Evolutionary conservation across 2,113 vertebrate species (phyloP), one percentile per base, ranked within the genome.

Genomic region (Kobus ellipsiprymnus): DNA sequence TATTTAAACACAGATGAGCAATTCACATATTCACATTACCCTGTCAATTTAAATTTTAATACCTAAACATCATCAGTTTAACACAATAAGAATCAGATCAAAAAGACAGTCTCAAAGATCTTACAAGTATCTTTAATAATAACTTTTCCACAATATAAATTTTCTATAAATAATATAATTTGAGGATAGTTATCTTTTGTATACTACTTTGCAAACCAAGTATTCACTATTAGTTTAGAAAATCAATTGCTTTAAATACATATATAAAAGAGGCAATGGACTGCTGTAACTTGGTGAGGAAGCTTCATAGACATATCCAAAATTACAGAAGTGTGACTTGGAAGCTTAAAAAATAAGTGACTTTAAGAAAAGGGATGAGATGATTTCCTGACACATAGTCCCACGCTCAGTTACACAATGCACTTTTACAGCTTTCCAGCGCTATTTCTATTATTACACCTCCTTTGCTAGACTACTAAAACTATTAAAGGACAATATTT

Each of bases 251-350:
- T 95, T 74, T 64, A 81, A 91, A 88, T 74, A 85, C 60, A 55
- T 29, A 64, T 27, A 59, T 44, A 25, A 33, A 97, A 96, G 97
- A 95, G 91, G 77, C 71, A 94, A 97, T 55, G 55, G 46, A 86
- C 55, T 97, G 93, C 93, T 93, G 17, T 95, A 90, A 97, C 46
- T 90, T 85, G 57, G 15, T 64, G 15, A 87, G 60, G 85, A 91
- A 96, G 27, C 60, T 96, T n/a, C 96, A 97, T 93, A 92, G 97
- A 92, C 98, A 93, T 96, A 98, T 90, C 11, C 95, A 90, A 96
- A 98, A 97, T 97, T 87, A 97, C 98, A 98, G 71, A 96, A 93
- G 46, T 97, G 86, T 96, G 14, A 98, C 96, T 96, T 98, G 93
- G 91, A 96, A 94, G 90, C 77, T 91, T 94, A 74, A 91, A 92